A percentile compares a stretch with the other conserved stretches of the same genome.
phyloP scores from a whole-genome alignment of 2,888 invertebrate species.

The Nezara viridula region DNA sequence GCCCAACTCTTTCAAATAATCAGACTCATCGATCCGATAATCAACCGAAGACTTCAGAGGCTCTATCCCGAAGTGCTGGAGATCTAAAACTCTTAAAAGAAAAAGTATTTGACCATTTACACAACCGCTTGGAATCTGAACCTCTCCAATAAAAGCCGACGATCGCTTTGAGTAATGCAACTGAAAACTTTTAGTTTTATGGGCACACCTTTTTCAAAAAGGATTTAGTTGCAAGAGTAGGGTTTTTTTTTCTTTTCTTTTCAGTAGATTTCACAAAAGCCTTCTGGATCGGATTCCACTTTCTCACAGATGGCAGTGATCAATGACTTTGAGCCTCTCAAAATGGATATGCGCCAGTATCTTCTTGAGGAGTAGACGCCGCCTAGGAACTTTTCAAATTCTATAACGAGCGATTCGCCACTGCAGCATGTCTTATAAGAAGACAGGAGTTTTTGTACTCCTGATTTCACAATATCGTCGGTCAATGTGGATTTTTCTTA shows the following conservation, averaged over 20 bases:
- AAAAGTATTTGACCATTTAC: conserved; percentile 47
- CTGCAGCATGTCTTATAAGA: background rate
- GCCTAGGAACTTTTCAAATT: background rate
- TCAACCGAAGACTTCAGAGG: background rate
- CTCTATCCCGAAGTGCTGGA: background rate
- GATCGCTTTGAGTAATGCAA: conserved; percentile 47
- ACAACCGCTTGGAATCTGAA: conserved; percentile 36
- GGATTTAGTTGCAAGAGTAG: conserved; percentile 47
- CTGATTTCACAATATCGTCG: background rate
- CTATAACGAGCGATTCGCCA: background rate
- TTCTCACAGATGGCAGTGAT: conserved; percentile 7
- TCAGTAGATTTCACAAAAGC: conserved; percentile 39
- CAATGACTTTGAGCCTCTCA: background rate
- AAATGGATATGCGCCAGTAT: conserved; percentile 9
- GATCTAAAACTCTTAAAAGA: conserved; percentile 8
- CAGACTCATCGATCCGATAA: background rate
- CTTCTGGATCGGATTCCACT: conserved; percentile 49
- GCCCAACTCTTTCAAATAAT: background rate
- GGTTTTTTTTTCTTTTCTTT: conserved; percentile 7
- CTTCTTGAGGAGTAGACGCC: background rate
- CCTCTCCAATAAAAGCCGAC: conserved; percentile 41
- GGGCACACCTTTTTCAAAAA: conserved; percentile 49
- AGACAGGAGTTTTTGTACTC: background rate
- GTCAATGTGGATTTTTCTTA: background rate
- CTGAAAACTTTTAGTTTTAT: conserved; percentile 51